phyloP scores from a whole-genome alignment of 2,113 vertebrate genomes.

The Procavia capensis region DNA sequence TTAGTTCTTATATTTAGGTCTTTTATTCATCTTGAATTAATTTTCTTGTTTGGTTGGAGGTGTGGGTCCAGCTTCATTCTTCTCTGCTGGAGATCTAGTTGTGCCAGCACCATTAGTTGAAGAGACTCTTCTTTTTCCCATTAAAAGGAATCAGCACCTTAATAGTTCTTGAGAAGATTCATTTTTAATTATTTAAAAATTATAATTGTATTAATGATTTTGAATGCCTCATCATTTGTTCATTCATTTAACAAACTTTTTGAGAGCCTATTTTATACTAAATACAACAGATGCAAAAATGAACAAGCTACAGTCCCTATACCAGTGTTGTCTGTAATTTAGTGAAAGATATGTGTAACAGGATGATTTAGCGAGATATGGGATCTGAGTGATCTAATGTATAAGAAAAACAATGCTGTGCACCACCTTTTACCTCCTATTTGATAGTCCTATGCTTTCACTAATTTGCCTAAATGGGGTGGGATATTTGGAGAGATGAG shows the following conservation, averaged over 20 bases:
- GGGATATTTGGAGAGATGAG: neutral
- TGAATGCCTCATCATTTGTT: conserved; percentile 6
- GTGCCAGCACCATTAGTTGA: neutral
- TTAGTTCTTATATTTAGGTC: neutral
- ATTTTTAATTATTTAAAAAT: conserved; percentile 46
- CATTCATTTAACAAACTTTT: neutral
- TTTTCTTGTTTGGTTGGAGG: neutral
- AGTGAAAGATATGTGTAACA: neutral
- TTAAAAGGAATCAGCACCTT: neutral
- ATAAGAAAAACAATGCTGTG: neutral
- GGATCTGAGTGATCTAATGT: neutral
- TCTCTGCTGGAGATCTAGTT: neutral
- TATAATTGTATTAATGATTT: conserved; percentile 4
- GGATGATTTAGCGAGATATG: neutral
- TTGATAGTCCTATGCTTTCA: conserved; percentile 13
- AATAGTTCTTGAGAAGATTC: neutral
- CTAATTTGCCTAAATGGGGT: conserved; percentile 24
- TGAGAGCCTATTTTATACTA: conserved; percentile 18
- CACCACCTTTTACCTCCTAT: neutral
- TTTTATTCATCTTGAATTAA: neutral
- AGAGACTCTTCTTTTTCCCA: neutral
- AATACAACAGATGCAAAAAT: conserved; percentile 2
- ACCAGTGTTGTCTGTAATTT: neutral
- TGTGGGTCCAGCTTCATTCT: neutral
- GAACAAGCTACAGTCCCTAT: neutral